These are phyloP conservation scores for Oxygymnocypris stewartii DNA, from an alignment of 2,113 vertebrate species.

Conservation along the genomic window DNA sequence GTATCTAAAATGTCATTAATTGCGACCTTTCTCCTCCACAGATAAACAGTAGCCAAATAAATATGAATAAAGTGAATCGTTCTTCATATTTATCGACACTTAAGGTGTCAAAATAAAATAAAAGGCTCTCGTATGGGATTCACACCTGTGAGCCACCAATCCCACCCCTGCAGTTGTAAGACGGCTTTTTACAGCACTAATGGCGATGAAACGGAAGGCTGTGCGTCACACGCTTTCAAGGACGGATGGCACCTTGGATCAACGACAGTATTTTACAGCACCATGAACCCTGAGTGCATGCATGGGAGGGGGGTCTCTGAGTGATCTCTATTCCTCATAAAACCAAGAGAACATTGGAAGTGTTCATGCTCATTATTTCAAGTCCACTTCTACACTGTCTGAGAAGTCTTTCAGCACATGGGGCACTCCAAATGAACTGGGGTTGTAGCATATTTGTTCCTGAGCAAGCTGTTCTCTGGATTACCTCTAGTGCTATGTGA, in stretches of 20 bases:
- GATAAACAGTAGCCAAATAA: not conserved
- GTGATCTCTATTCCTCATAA: constrained; percentile 10
- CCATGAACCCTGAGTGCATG: not conserved
- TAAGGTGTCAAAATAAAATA: not conserved
- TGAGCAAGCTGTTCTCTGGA: constrained; percentile 5
- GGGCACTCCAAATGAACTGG: constrained; percentile 34
- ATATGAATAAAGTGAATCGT: not conserved
- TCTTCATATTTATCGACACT: constrained; percentile 3
- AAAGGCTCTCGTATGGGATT: constrained; percentile 15
- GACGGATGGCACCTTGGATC: not conserved
- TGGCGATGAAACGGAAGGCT: not conserved
- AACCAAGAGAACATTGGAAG: constrained; percentile 19
- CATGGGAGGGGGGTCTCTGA: not conserved
- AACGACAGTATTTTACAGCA: constrained; percentile 12
- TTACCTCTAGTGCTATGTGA: not conserved
- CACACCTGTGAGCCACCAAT: not conserved
- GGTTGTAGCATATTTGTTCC: constrained; percentile 31
- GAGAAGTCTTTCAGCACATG: constrained; percentile 19
- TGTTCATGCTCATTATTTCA: constrained; percentile 3
- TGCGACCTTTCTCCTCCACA: not conserved
- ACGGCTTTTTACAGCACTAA: not conserved
- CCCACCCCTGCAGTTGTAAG: not conserved
- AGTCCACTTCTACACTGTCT: constrained; percentile 33
- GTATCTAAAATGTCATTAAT: not conserved
- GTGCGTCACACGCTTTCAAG: constrained; percentile 6